Percentiles rank a stretch among this genome's conserved stretches.
Evolutionary conservation across 2,113 vertebrate genomes (phyloP).

Genomic region (Cololabis saira): DNA sequence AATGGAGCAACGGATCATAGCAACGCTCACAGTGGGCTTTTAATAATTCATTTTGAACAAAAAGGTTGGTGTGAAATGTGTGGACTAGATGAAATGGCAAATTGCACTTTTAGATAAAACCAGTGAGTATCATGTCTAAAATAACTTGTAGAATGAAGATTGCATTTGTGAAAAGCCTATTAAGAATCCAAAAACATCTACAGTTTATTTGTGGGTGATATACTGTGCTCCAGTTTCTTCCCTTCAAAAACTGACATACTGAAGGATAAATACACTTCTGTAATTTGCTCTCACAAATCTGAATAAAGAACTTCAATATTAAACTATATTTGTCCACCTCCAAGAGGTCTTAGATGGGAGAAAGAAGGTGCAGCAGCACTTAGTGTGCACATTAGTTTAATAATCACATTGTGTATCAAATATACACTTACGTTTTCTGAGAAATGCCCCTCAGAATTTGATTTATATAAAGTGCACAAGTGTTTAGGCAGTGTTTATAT

Average conservation of each 20-base stretch:
- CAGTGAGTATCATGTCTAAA: too few relatives aligned
- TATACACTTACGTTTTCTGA: not conserved
- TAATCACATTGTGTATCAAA: constrained; percentile 19
- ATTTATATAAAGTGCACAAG: constrained; percentile 62
- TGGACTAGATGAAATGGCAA: too few relatives aligned
- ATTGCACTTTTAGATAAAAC: too few relatives aligned
- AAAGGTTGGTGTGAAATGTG: too few relatives aligned
- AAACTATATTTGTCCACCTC: not conserved
- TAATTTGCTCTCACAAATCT: constrained; percentile 4
- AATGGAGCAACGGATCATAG: too few relatives aligned
- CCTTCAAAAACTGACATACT: constrained; percentile 31
- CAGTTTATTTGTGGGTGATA: not conserved
- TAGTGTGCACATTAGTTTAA: constrained; percentile 38
- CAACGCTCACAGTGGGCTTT: too few relatives aligned
- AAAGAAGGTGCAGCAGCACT: not conserved
- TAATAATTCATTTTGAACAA: too few relatives aligned
- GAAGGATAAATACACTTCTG: not conserved
- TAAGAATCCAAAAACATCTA: too few relatives aligned
- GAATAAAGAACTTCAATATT: constrained; percentile 11
- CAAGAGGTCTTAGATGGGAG: not conserved
- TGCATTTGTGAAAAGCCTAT: too few relatives aligned
- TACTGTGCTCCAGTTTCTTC: not conserved
- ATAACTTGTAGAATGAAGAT: too few relatives aligned
- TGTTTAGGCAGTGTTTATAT: constrained; percentile 20
- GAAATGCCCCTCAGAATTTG: constrained; percentile 1